Evolutionary conservation across 1,140 invertebrate species (phyloP), one percentile per base, ranked within the genome.

Genomic region (Amyelois transitella): DNA sequence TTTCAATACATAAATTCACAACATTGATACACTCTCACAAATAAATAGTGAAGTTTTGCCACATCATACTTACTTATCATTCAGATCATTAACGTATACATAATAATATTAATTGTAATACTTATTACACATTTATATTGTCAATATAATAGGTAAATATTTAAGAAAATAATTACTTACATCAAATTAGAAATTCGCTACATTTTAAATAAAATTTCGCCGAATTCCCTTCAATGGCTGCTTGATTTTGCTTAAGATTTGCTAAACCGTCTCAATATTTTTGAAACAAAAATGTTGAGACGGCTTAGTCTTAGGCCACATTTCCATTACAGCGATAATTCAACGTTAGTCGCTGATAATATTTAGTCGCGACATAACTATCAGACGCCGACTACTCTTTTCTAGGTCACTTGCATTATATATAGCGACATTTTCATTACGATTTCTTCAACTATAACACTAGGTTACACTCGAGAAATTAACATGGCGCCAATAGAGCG

Each of bases 21-120:
- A 38, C 32, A 14, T 14, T 67, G 21, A 67, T 54, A 58, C 61
- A 67, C 62, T 63, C 68, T 74, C 58, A 69, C 67, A 73, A 83
- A 86, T 86, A 86, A 86, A 86, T 86, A 79, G 74, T 58, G 73
- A 75, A 70, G 73, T 63, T 68, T 78, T 81, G 69, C 72, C 20
- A 59, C 1, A 38, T 38, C 32, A 38, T 69, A 55, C 54, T 71
- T n/a, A n/a, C n/a, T n/a, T n/a, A 68, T 71, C 79, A 81, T 77
- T 84, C 83, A 86, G 83, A 86, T 86, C 83, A 77, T 77, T 55
- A 59, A 64, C 54, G 51, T 48, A 57, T 51, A 44, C 53, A 60
- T 44, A 50, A 43, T 54, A 50, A 57, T 51, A 22, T 47, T 18
- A 48, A 18, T 45, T 50, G 25, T 45, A 48, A 50, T 51, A 51